Conservation (phyloP, 2,113 vertebrate species). For the Thymallus thymallus region DNA sequence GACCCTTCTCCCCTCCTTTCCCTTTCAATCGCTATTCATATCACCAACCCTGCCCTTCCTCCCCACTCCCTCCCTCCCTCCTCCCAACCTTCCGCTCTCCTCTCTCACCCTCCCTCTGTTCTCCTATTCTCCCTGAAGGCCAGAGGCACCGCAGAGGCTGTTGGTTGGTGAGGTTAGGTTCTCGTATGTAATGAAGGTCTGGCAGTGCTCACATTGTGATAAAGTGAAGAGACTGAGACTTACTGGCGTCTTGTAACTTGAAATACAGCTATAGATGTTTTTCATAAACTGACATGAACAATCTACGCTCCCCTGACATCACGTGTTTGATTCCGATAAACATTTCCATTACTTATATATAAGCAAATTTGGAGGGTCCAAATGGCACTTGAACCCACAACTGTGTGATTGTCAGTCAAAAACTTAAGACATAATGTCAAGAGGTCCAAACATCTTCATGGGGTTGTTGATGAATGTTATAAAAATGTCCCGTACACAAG, state of each 20-base stretch:
- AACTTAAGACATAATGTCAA: background rate
- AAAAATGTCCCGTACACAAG: background rate
- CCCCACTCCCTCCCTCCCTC: background rate
- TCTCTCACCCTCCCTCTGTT: slow-evolving; percentile 7
- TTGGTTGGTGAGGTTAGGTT: slow-evolving; percentile 7
- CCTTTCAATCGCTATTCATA: slow-evolving; percentile 30
- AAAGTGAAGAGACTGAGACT: background rate
- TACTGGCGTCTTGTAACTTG: background rate
- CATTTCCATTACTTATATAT: background rate
- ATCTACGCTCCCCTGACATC: no score
- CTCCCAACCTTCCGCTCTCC: no score
- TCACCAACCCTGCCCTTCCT: slow-evolving; percentile 40
- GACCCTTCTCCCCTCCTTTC: slow-evolving; percentile 2
- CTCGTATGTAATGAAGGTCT: slow-evolving; percentile 3
- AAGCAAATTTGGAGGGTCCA: no score
- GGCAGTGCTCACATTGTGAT: background rate
- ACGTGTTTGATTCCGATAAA: no score
- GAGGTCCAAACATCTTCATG: no score
- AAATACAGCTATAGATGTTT: background rate
- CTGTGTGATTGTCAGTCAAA: background rate
- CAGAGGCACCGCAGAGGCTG: slow-evolving; percentile 7
- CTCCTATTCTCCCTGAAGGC: slow-evolving; percentile 35
- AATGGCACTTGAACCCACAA: no score
- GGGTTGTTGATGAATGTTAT: background rate
- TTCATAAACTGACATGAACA: no score